Evolutionary conservation across 2,797 vertebrate species (phyloP), one percentile per base, ranked within the genome.

Genomic region (Girardinus metallicus): DNA sequence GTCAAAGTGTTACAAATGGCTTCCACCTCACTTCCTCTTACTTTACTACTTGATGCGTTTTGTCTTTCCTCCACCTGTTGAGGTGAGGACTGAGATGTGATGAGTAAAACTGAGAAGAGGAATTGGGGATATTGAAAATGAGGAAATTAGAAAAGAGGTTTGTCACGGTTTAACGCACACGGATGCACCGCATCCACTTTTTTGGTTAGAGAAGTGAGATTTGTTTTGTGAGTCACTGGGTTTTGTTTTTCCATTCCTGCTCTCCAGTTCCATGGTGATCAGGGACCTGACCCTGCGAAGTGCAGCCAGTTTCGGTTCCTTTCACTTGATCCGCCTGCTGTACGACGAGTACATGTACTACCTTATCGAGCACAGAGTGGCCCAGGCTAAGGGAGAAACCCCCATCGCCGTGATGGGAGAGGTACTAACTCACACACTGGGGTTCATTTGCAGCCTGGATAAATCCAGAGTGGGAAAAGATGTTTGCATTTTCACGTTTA

Each of bases 331-430:
- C 91, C 97, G 97, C 31, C 96, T 99, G 86, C 94, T 99, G 31
- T 99, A 99, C 1, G 98, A 99, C 1, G 98, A 99, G 91, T 99
- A 99, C 95, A 98, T 99, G 98, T 99, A 98, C 93, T 99, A 98
- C 92, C 94, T 99, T 93, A 97, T 99, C 73, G 98, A 99, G 91
- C 97, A 99, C 90, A 93, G 97, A 23, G 97, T 98, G 86, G 97
- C 97, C 23, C 97, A 97, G 90, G 97, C 97, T 74, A 97, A 97
- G 90, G 97, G 97, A 83, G 97, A 98, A 92, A 98, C 97, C 13
- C 97, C 97, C 39, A 99, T 99, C 1, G 97, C 98, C 2, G 97
- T 99, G 84, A 99, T 99, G 98, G 97, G 97, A 92, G 97, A 98
- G 97, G 97, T 98, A 95, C 34, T 71, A 26, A n/a, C 43, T 44